These are phyloP conservation scores for Marasmarcha lunaedactyla DNA, from an alignment of 2,888 invertebrate species.

Conservation along the genomic window DNA sequence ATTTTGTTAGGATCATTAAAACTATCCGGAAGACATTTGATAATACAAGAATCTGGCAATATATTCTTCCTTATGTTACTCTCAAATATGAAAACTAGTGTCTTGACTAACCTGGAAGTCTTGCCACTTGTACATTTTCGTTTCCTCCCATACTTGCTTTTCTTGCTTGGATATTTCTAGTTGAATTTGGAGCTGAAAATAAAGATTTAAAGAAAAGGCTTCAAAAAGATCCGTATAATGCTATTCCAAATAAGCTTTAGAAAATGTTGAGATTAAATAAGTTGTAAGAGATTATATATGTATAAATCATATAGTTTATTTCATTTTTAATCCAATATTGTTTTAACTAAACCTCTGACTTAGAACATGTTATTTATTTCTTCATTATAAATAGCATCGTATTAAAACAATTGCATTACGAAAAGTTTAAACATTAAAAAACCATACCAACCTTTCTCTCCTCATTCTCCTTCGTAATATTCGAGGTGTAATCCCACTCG, in stretches of 20 bases:
- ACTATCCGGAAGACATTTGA: too few relatives aligned
- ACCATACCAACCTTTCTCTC: conserved; percentile 54
- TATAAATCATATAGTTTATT: too few relatives aligned
- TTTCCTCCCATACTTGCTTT: conserved; percentile 75
- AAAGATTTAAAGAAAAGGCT: background rate
- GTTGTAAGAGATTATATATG: background rate
- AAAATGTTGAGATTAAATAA: background rate
- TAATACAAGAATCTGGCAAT: too few relatives aligned
- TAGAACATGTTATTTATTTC: too few relatives aligned
- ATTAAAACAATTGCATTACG: too few relatives aligned
- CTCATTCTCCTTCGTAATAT: conserved; percentile 78
- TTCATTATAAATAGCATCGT: too few relatives aligned
- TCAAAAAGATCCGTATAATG: background rate
- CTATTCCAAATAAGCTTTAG: background rate
- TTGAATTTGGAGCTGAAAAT: conserved; percentile 43
- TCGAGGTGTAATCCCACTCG: conserved; percentile 81
- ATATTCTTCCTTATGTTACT: too few relatives aligned
- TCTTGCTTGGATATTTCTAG: conserved; percentile 60
- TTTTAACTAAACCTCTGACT: too few relatives aligned
- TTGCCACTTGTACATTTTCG: conserved; percentile 79
- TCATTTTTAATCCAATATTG: too few relatives aligned
- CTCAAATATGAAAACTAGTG: too few relatives aligned
- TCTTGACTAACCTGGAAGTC: conserved; percentile 61
- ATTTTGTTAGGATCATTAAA: too few relatives aligned
- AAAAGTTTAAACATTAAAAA: too few relatives aligned